phyloP scores from a whole-genome alignment of 1,140 invertebrate species.

The Drosophila auraria region DNA sequence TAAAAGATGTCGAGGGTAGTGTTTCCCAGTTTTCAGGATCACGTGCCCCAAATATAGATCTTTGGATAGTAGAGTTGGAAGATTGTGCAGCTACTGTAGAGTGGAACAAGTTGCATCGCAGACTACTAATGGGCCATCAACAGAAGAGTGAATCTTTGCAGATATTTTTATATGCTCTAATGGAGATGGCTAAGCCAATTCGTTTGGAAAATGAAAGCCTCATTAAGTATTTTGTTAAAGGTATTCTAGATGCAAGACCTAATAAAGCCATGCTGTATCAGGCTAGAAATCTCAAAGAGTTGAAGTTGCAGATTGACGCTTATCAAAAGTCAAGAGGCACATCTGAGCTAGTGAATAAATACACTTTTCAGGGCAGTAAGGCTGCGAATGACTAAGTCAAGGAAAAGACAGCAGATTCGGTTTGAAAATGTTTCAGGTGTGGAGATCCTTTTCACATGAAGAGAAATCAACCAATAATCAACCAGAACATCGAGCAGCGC shows the following conservation, averaged over 20 bases:
- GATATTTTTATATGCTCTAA: not conserved
- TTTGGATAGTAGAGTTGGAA: too few relatives aligned
- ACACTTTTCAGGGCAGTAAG: too few relatives aligned
- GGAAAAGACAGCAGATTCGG: too few relatives aligned
- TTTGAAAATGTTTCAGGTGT: not conserved
- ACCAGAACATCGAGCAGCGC: not conserved
- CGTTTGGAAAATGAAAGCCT: not conserved
- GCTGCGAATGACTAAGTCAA: too few relatives aligned
- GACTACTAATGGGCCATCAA: not conserved
- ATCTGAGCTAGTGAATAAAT: too few relatives aligned
- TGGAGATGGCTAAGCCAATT: not conserved
- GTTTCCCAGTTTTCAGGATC: too few relatives aligned
- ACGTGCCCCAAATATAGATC: too few relatives aligned
- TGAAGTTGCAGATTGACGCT: too few relatives aligned
- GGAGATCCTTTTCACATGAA: not conserved
- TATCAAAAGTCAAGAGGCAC: too few relatives aligned
- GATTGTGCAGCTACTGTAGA: too few relatives aligned
- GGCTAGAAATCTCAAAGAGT: too few relatives aligned
- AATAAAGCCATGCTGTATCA: too few relatives aligned
- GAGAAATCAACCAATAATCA: not conserved
- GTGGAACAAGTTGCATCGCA: not conserved
- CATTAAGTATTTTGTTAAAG: constrained; percentile 2
- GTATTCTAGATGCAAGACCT: not conserved
- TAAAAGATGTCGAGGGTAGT: not conserved
- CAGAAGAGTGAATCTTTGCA: not conserved